These are phyloP conservation scores for Pangasius djambal DNA, from an alignment of 2,797 vertebrate species.

Conservation along the genomic window DNA sequence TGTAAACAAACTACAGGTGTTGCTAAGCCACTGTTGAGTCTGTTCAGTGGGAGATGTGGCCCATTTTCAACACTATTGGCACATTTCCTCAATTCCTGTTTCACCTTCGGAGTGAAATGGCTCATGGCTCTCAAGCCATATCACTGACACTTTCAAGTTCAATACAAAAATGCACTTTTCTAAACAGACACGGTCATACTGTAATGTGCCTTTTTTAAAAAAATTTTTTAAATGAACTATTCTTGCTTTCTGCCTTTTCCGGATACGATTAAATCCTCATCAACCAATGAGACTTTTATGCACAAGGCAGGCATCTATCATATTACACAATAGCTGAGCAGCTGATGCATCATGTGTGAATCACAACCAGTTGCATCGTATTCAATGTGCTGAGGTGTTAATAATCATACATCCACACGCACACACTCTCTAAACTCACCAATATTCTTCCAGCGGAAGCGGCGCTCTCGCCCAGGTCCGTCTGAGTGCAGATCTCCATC, in stretches of 20 bases:
- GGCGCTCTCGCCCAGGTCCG: slow-evolving; percentile 88
- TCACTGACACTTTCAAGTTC: neutral
- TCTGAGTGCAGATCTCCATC: slow-evolving; percentile 96
- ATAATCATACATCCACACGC: no score
- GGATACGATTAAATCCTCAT: neutral
- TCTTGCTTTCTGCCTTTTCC: neutral
- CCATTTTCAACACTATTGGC: neutral
- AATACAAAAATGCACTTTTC: neutral
- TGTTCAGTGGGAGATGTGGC: neutral
- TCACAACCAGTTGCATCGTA: neutral
- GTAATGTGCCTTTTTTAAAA: neutral
- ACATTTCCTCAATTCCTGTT: neutral
- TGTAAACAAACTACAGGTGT: neutral
- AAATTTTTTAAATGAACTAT: neutral
- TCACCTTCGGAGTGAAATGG: no score
- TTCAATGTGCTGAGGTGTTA: neutral
- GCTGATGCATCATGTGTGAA: neutral
- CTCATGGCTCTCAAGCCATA: neutral
- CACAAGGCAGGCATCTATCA: neutral
- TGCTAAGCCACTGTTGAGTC: neutral
- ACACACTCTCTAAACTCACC: slow-evolving; percentile 65
- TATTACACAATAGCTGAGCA: neutral
- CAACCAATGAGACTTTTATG: neutral
- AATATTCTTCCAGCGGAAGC: slow-evolving; percentile 94
- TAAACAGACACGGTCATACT: neutral